Evolutionary conservation across 2,888 invertebrate species (phyloP), one percentile per base, ranked within the genome.

Genomic region (Nomada fucata): DNA sequence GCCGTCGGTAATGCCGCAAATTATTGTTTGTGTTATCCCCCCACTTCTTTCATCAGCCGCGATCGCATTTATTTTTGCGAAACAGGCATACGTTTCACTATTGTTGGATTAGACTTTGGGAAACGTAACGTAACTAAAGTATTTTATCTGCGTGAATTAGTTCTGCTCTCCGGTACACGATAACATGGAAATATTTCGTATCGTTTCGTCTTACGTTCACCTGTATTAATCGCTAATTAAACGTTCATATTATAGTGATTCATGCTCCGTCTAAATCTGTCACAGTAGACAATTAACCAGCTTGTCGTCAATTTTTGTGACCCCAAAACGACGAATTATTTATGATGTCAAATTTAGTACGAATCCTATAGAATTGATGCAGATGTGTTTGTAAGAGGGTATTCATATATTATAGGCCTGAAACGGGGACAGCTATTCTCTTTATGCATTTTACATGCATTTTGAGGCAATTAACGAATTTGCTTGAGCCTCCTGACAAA

Each of bases 401-500:
- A 9, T 13, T 42, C 20, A 4, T 67, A 36, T 67, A 42, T 67
- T 42, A 36, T 15, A 15, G 13, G 23, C 47, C 57, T 55, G 50
- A 20, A 50, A 20, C 47, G 59, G 23, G 23, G 26, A 71, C 47
- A 53, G 53, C 29, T 29, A 26, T 29, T 61, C n/a, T 52, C 10
- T 61, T 44, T 10, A 36, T 47, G 47, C 44, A 20, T 29, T 57
- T 57, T 57, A 18, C 36, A 63, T 36, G 5, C 13, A 1, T 20
- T 47, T 26, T 11, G 15, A 36, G n/a, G 53, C 26, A 76, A 69
- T 69, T 76, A 76, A 63, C 69, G 55, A 29, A 61, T 61, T 47
- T 69, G 50, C 78, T 52, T 36, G 10, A 44, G 44, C 42, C 44
- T n/a, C 26, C 67, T 68, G 81, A 75, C 74, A 71, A 80, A 83